These are phyloP conservation scores for Melanargia galathea DNA, from an alignment of 2,888 invertebrate genomes.

Conservation along the genomic window DNA sequence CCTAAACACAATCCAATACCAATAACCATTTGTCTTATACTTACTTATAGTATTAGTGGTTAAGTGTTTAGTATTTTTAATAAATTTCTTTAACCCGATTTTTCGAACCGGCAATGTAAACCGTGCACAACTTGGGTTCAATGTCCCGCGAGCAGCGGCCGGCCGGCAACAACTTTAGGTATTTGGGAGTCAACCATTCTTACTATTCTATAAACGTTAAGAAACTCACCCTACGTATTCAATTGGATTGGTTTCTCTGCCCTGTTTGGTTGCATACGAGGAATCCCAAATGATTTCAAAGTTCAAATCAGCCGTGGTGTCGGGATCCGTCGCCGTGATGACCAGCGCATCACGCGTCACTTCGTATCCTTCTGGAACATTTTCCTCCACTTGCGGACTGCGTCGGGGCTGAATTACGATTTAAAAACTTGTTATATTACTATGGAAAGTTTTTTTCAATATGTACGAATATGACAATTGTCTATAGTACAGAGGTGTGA, in stretches of 20 bases:
- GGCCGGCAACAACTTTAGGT: too few relatives aligned
- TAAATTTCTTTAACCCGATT: too few relatives aligned
- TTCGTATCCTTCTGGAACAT: constrained; percentile 63
- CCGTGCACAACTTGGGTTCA: too few relatives aligned
- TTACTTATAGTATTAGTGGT: too few relatives aligned
- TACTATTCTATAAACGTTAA: background rate
- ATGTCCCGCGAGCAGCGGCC: too few relatives aligned
- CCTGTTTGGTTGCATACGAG: constrained; percentile 83
- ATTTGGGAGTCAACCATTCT: too few relatives aligned
- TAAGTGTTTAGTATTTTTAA: too few relatives aligned
- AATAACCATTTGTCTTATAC: too few relatives aligned
- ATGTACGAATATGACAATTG: background rate
- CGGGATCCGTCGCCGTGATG: constrained; percentile 82
- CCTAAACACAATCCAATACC: too few relatives aligned
- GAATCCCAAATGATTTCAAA: constrained; percentile 84
- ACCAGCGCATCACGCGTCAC: constrained; percentile 62
- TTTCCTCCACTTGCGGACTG: constrained; percentile 80
- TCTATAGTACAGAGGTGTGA: background rate
- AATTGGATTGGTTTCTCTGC: constrained; percentile 56
- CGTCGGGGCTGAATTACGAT: constrained; percentile 63
- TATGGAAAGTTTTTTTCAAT: background rate
- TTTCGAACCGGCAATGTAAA: too few relatives aligned
- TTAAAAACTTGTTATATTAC: background rate
- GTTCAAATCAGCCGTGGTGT: constrained; percentile 79
- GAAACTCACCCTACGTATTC: constrained; percentile 58